phyloP scores from a whole-genome alignment of 2,888 invertebrate genomes.

The Digitonthophagus gazella region DNA sequence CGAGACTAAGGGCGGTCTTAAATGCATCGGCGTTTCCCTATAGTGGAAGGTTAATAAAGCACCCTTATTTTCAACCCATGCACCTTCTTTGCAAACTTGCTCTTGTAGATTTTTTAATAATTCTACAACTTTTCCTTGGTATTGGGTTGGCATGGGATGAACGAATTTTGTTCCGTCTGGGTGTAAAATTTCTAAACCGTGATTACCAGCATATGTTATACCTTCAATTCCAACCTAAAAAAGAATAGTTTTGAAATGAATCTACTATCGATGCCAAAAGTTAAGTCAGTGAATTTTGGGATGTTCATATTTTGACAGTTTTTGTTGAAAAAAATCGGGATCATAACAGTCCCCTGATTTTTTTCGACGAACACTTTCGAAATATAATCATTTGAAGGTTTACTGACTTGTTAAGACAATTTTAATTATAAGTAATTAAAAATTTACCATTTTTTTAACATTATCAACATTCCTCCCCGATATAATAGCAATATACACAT shows the following conservation, averaged over 20 bases:
- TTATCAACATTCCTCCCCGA: constrained; percentile 85
- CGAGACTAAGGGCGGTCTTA: constrained; percentile 67
- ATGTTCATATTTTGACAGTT: no score
- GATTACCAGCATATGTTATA: constrained; percentile 88
- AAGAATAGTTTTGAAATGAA: neutral
- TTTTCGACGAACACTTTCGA: no score
- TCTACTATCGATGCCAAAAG: no score
- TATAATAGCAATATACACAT: constrained; percentile 83
- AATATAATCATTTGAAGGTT: no score
- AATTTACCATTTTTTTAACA: constrained; percentile 78
- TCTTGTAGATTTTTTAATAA: constrained; percentile 79
- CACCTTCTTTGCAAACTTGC: constrained; percentile 81
- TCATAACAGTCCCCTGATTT: no score
- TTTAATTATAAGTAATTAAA: neutral
- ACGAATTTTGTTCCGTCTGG: constrained; percentile 89
- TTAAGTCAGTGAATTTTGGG: no score
- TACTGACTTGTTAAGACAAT: no score
- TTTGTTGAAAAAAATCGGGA: no score
- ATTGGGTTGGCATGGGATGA: constrained; percentile 85
- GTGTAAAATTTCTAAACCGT: constrained; percentile 84
- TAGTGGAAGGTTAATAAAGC: constrained; percentile 84
- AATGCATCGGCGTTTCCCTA: constrained; percentile 73
- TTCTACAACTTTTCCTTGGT: constrained; percentile 75
- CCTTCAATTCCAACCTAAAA: constrained; percentile 78
- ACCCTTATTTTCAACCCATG: constrained; percentile 91